These are phyloP conservation scores for Trypoxylon attenuatum DNA, from an alignment of 2,888 invertebrate species.

Conservation along the genomic window DNA sequence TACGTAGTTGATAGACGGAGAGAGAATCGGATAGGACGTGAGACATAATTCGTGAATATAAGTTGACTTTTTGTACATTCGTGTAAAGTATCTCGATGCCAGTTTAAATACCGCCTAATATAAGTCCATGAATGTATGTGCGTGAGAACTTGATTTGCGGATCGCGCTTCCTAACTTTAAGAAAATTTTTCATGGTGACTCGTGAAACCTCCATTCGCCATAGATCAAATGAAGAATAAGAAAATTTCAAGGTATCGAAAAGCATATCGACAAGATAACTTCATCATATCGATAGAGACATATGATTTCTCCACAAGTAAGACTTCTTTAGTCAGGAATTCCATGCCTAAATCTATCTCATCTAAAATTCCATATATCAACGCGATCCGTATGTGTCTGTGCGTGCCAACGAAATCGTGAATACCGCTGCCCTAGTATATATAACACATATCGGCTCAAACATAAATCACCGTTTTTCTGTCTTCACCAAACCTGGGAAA, in stretches of 20 bases:
- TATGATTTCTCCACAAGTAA: no score
- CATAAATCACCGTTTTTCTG: constrained; percentile 3
- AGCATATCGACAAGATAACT: no score
- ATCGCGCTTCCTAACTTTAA: constrained; percentile 12
- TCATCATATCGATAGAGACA: no score
- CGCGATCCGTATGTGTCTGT: constrained; percentile 39
- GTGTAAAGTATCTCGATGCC: constrained; percentile 67
- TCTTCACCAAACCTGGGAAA: background rate
- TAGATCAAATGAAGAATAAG: no score
- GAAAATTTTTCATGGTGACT: background rate
- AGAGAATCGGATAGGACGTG: constrained; percentile 5
- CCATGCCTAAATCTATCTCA: no score
- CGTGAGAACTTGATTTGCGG: constrained; percentile 40
- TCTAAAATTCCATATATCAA: constrained; percentile 21
- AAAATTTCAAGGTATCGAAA: no score
- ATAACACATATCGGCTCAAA: constrained; percentile 7
- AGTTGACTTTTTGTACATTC: constrained; percentile 64
- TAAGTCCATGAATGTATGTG: constrained; percentile 44
- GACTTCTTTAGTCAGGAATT: no score
- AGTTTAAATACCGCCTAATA: constrained; percentile 58
- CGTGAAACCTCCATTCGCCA: constrained; percentile 14
- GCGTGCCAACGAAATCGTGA: constrained; percentile 56
- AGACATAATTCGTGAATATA: constrained; percentile 47
- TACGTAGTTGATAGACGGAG: constrained; percentile 21
- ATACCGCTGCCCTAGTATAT: constrained; percentile 23